Percentiles rank a stretch among this genome's conserved stretches.
Conservation (phyloP, 1,140 invertebrate genomes). For the Bombus cullumanus region DNA sequence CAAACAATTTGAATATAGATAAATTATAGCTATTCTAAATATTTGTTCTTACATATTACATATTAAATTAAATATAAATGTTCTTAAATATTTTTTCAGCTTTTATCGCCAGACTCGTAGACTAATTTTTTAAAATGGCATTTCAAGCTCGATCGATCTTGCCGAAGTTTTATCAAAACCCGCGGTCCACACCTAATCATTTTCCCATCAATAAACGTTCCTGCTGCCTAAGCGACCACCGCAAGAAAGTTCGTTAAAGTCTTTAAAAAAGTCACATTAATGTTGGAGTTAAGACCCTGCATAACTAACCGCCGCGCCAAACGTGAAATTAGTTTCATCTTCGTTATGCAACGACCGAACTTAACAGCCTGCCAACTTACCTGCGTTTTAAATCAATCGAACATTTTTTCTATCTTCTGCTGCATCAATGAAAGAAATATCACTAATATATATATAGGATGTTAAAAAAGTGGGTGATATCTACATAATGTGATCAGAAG, state of each 20-base stretch:
- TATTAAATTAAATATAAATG: too few species aligned
- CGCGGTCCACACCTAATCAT: constrained; percentile 1
- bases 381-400: not conserved
- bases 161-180: constrained; percentile 9
- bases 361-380: not conserved
- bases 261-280: constrained; percentile 19
- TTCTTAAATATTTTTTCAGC: too few species aligned
- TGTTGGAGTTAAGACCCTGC: not conserved
- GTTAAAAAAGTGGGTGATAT: too few species aligned
- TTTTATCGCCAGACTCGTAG: too few species aligned
- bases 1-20: too few species aligned
- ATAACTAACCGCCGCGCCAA: not conserved
- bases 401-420: too few species aligned
- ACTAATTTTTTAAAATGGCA: not conserved
- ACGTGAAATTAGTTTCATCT: constrained; percentile 6
- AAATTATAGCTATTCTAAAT: too few species aligned
- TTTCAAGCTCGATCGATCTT: not conserved
- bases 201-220: constrained; percentile 11
- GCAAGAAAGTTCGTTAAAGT: constrained; percentile 31
- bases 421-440: not conserved
- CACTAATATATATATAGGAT: not conserved
- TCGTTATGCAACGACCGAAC: not conserved
- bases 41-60: too few species aligned
- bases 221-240: too few species aligned
- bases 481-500: too few species aligned